Evolutionary conservation across 2,888 invertebrate species (phyloP).

Genomic region (Drosophila formosana): DNA sequence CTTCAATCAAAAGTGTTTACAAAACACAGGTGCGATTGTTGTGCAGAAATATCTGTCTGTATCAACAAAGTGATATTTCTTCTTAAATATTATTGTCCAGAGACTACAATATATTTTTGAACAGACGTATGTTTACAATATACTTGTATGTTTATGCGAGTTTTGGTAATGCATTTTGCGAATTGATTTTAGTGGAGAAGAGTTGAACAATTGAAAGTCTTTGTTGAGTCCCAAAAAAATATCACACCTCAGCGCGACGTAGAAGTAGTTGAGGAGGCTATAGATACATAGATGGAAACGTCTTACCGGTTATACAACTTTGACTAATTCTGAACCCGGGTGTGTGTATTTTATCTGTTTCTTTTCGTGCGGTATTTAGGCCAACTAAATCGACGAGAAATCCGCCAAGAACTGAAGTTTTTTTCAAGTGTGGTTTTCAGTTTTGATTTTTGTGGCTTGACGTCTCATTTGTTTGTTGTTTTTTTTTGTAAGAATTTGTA

Average conservation of each 20-base stretch:
- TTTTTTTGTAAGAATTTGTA: conserved; percentile 27
- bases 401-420: conserved; percentile 50
- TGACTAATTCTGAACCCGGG: conserved; percentile 57
- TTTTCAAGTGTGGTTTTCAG: conserved; percentile 17
- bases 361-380: conserved; percentile 52
- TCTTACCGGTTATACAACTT: conserved; percentile 60
- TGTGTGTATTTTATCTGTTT: conserved; percentile 33
- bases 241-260: conserved; percentile 55
- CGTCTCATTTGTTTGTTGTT: not conserved
- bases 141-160: not conserved
- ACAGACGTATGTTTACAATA: not conserved
- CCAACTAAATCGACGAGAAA: conserved; percentile 47
- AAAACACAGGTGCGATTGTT: not conserved
- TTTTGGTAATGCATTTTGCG: not conserved
- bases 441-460: conserved; percentile 2
- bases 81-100: not conserved
- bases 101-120: not conserved
- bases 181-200: not conserved
- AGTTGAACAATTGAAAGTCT: conserved; percentile 32
- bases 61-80: not conserved
- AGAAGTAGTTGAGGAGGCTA: conserved; percentile 2
- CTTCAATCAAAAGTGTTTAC: not conserved
- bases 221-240: conserved; percentile 35
- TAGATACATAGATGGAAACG: conserved; percentile 36
- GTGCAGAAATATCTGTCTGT: not conserved